Evolutionary conservation across 2,113 vertebrate species (phyloP).

Genomic region (Poeciliopsis retropinna): DNA sequence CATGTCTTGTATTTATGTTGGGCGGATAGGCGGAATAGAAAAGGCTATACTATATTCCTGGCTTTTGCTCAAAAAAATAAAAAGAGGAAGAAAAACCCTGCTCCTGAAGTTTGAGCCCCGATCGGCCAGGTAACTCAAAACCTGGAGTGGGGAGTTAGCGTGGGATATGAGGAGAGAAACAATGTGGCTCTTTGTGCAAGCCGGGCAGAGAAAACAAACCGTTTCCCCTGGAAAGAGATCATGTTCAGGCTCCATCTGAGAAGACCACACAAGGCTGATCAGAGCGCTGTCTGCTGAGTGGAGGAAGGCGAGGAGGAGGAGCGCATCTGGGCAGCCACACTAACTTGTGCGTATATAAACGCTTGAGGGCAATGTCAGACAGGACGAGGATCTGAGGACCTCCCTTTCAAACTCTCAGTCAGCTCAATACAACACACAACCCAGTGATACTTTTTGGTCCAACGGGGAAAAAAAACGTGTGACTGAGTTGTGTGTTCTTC

Average conservation of each 20-base stretch:
- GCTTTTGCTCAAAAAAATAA: constrained; percentile 68
- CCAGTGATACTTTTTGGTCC: constrained; percentile 69
- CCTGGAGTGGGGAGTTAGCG: constrained; percentile 75
- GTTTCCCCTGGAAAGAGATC: constrained; percentile 81
- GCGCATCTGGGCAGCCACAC: constrained; percentile 59
- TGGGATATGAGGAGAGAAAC: constrained; percentile 78
- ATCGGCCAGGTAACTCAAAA: constrained; percentile 78
- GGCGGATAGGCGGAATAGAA: constrained; percentile 48
- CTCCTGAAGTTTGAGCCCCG: constrained; percentile 73
- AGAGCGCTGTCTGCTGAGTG: constrained; percentile 66
- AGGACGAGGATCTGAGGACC: constrained; percentile 55
- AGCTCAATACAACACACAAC: constrained; percentile 46
- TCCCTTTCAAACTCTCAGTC: constrained; percentile 40
- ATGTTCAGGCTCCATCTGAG: constrained; percentile 78
- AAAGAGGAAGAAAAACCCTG: constrained; percentile 53
- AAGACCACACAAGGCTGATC: constrained; percentile 80
- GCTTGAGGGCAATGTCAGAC: constrained; percentile 51
- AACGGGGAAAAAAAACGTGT: constrained; percentile 47
- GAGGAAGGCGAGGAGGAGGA: constrained; percentile 50
- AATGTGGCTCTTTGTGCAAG: constrained; percentile 81
- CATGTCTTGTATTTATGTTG: constrained; percentile 67
- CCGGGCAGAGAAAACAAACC: constrained; percentile 78
- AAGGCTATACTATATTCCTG: constrained; percentile 68
- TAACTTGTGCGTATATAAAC: constrained; percentile 30
- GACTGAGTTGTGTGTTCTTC: constrained; percentile 50